These are phyloP conservation scores for Neosilurus mollespiculum DNA, from an alignment of 2,797 vertebrate genomes.

Conservation along the genomic window DNA sequence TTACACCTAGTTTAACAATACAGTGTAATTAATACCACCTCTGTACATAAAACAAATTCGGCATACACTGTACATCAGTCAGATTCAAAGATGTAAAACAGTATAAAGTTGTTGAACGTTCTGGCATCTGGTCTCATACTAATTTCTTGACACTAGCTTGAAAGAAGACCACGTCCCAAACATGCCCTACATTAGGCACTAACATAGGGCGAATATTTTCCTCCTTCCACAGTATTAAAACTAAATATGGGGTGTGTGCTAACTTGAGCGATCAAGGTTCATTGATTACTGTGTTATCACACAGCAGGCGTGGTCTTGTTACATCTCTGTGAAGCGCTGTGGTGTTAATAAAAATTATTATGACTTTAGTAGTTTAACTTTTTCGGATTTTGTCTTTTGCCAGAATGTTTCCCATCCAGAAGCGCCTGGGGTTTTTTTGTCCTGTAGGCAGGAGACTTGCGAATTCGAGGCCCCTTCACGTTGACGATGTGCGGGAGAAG, in stretches of 20 bases:
- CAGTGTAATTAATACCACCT: background rate
- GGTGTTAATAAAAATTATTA: background rate
- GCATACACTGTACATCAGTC: background rate
- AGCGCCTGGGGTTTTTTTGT: conserved; percentile 64
- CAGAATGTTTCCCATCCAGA: conserved; percentile 66
- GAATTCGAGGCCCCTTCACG: conserved; percentile 79
- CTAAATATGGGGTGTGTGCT: background rate
- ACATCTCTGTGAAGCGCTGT: background rate
- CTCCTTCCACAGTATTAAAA: background rate
- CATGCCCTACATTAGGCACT: background rate
- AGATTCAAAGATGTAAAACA: background rate
- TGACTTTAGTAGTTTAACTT: background rate
- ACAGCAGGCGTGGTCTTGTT: background rate
- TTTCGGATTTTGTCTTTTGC: conserved; percentile 17
- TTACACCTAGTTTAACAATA: background rate
- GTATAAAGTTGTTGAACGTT: background rate
- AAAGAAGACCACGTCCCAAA: background rate
- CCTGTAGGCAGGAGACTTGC: conserved; percentile 75
- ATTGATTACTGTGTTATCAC: too few relatives aligned
- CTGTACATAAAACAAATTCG: background rate
- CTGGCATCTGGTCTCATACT: background rate
- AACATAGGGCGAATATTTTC: background rate
- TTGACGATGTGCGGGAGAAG: conserved; percentile 80
- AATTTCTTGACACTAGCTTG: background rate
- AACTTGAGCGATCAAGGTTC: background rate